Evolutionary conservation across 2,888 invertebrate species (phyloP).

Genomic region (Xanthia togata): DNA sequence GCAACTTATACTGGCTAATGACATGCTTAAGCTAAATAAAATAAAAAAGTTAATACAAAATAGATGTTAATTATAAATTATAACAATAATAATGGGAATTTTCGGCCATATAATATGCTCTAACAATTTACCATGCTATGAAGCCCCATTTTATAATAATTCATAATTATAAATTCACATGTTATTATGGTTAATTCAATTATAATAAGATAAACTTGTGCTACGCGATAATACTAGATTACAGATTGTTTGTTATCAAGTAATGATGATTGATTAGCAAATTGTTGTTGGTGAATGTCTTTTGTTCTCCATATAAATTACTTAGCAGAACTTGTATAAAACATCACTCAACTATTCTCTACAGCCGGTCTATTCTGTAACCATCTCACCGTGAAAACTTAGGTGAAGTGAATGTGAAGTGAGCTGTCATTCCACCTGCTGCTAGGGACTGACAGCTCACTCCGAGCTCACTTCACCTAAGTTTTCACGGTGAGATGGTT

Average conservation of each 20-base stretch:
- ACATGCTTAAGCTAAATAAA: constrained; percentile 29
- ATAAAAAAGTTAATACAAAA: background rate
- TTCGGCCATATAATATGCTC: constrained; percentile 6
- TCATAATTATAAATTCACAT: constrained; percentile 6
- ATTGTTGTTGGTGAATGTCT: background rate
- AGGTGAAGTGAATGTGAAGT: too few species aligned
- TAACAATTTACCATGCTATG: constrained; percentile 1
- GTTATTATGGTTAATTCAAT: background rate
- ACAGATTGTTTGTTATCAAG: background rate
- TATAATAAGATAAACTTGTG: constrained; percentile 38
- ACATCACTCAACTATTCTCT: background rate
- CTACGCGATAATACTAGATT: constrained; percentile 22
- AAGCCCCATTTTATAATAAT: constrained; percentile 2
- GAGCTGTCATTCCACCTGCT: too few species aligned
- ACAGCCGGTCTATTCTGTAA: too few species aligned
- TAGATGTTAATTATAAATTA: background rate
- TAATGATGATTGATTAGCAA: constrained; percentile 21
- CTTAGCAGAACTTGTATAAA: background rate
- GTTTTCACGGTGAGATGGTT: too few species aligned
- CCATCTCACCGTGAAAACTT: too few species aligned
- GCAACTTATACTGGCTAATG: constrained; percentile 30
- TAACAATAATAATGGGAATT: constrained; percentile 25
- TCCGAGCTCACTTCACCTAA: too few species aligned
- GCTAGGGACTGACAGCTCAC: too few species aligned
- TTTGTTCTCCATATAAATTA: background rate